A percentile compares a stretch with the other conserved stretches of the same genome.
These are phyloP conservation scores for Melanotaenia maccullochi DNA, from an alignment of 2,797 vertebrate genomes.

Conservation along the genomic window DNA sequence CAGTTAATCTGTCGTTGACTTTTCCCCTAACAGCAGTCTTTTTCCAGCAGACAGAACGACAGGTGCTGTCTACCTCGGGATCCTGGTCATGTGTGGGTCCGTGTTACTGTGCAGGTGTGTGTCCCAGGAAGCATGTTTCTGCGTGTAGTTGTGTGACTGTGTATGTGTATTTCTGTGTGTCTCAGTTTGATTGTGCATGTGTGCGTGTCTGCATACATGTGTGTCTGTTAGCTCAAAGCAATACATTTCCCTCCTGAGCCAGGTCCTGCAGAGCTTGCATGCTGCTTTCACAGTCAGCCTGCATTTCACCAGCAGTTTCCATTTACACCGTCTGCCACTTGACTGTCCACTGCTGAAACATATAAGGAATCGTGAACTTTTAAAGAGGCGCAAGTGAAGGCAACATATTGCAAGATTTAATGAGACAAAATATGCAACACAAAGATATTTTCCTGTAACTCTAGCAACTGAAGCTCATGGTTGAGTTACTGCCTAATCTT, in stretches of 20 bases:
- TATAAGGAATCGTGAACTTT: slow-evolving; percentile 29
- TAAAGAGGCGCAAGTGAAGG: slow-evolving; percentile 10
- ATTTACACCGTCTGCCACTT: slow-evolving; percentile 73
- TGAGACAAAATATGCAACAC: not conserved
- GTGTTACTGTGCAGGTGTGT: slow-evolving; percentile 14
- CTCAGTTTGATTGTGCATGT: slow-evolving; percentile 11
- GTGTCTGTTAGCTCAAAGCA: slow-evolving; percentile 31
- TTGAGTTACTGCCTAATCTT: not conserved
- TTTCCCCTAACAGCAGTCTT: not conserved
- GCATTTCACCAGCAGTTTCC: slow-evolving; percentile 70
- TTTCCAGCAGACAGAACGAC: slow-evolving; percentile 24
- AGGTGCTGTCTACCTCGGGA: slow-evolving; percentile 27
- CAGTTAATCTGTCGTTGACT: slow-evolving; percentile 1
- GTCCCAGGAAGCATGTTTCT: slow-evolving; percentile 1
- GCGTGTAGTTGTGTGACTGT: slow-evolving; percentile 1
- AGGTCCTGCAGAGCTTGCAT: slow-evolving; percentile 63
- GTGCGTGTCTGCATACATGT: slow-evolving; percentile 8
- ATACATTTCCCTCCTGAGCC: slow-evolving; percentile 54
- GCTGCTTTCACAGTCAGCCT: slow-evolving; percentile 70
- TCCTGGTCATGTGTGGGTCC: slow-evolving; percentile 3
- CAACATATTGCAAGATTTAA: slow-evolving; percentile 5
- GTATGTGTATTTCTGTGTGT: not conserved
- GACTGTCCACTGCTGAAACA: slow-evolving; percentile 37
- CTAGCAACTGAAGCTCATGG: not conserved
- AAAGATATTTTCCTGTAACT: not conserved